phyloP scores from a whole-genome alignment of 2,113 vertebrate genomes.

The Calonectris borealis region DNA sequence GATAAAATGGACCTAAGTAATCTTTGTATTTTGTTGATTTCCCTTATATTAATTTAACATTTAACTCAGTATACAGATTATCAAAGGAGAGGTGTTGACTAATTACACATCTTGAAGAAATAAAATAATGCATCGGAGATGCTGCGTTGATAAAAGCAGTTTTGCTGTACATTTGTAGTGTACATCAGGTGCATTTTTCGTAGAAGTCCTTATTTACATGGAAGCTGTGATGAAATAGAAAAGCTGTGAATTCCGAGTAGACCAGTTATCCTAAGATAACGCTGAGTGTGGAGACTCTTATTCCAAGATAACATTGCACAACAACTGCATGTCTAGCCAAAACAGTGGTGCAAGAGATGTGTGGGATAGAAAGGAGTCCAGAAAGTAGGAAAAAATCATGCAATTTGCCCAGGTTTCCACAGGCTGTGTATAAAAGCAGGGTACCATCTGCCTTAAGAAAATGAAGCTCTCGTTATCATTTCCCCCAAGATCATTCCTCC shows the following conservation, averaged over 20 bases:
- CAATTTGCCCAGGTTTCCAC: neutral
- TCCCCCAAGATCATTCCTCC: neutral
- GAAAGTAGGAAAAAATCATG: neutral
- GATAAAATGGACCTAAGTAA: conserved; percentile 67
- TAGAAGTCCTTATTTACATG: neutral
- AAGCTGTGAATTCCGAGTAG: neutral
- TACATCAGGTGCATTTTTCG: neutral
- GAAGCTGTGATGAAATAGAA: neutral
- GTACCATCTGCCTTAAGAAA: neutral
- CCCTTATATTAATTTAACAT: conserved; percentile 50
- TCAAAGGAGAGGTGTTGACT: conserved; percentile 54
- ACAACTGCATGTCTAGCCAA: neutral
- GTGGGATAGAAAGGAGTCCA: neutral
- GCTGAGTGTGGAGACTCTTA: neutral
- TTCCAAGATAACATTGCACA: conserved; percentile 2
- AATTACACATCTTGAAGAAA: conserved; percentile 26
- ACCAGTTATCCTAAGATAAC: neutral
- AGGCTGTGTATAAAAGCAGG: neutral
- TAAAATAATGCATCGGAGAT: neutral
- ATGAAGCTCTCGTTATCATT: neutral
- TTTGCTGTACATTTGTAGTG: neutral
- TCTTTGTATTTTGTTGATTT: conserved; percentile 65
- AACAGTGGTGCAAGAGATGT: neutral
- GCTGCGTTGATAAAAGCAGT: neutral
- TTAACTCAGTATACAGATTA: conserved; percentile 45